Conservation (phyloP, 2,888 invertebrate species). For the Stenodema calcarata region DNA sequence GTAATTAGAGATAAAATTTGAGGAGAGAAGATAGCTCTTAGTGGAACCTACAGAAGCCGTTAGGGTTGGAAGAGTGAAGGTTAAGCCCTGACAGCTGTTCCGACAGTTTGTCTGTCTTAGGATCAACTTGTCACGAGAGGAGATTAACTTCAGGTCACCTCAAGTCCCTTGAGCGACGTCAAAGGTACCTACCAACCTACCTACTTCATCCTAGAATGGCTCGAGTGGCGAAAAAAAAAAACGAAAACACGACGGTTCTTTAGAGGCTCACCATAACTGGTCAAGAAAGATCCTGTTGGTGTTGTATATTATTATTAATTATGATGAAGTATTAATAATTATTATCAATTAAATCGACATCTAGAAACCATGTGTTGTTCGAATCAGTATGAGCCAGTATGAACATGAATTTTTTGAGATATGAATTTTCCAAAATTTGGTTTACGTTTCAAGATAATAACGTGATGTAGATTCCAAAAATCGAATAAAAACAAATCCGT, state of each 20-base stretch:
- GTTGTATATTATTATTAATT: too few relatives aligned
- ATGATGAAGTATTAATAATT: too few relatives aligned
- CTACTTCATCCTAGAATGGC: neutral
- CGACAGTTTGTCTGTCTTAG: slow-evolving; percentile 13
- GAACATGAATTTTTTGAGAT: too few relatives aligned
- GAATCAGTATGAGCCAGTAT: too few relatives aligned
- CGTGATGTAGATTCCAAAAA: too few relatives aligned
- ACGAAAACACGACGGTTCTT: neutral
- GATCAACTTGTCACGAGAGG: slow-evolving; percentile 9
- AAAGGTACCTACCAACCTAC: neutral
- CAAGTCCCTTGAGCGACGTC: neutral
- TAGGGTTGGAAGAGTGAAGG: neutral
- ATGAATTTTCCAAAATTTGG: too few relatives aligned
- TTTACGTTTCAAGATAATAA: too few relatives aligned
- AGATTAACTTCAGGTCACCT: slow-evolving; percentile 24
- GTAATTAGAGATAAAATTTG: neutral
- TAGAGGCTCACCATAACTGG: neutral
- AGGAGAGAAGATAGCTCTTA: neutral
- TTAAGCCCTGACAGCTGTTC: neutral
- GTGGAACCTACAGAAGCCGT: neutral
- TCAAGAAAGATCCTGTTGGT: neutral
- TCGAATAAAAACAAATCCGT: too few relatives aligned
- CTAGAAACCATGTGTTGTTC: too few relatives aligned
- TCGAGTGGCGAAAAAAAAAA: neutral
- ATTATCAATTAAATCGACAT: too few relatives aligned